phyloP scores from a whole-genome alignment of 2,888 invertebrate genomes.

The Hymenopus coronatus region DNA sequence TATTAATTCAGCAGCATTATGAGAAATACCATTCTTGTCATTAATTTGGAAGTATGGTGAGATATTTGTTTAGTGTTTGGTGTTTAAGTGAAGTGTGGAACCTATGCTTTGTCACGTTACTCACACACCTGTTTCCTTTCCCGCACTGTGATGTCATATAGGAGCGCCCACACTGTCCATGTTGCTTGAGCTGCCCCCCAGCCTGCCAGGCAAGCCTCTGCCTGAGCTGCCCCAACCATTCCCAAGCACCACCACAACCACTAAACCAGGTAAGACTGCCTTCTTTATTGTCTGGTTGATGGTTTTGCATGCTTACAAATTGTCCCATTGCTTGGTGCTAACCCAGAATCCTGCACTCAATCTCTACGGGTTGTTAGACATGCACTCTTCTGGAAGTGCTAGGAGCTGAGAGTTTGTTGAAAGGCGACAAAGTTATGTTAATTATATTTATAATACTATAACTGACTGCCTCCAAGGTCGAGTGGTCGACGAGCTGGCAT shows the following conservation, averaged over 20 bases:
- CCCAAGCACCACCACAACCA: not conserved
- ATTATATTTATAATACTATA: too few relatives aligned
- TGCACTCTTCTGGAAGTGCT: too few relatives aligned
- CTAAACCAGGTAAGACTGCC: slow-evolving; percentile 3
- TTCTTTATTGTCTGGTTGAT: not conserved
- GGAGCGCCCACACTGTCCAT: slow-evolving; percentile 74
- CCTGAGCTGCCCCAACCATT: slow-evolving; percentile 38
- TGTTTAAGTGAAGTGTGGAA: not conserved
- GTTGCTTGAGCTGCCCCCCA: slow-evolving; percentile 59
- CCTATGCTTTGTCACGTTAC: not conserved
- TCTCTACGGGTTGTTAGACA: too few relatives aligned
- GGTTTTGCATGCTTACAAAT: not conserved
- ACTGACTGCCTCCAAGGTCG: too few relatives aligned
- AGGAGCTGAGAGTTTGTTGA: too few relatives aligned
- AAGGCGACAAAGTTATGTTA: too few relatives aligned
- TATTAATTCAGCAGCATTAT: too few relatives aligned
- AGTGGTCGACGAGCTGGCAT: too few relatives aligned
- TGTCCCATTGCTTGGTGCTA: not conserved
- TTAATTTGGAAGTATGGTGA: not conserved
- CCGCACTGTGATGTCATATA: slow-evolving; percentile 38
- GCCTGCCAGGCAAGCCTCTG: slow-evolving; percentile 46
- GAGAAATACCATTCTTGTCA: not conserved
- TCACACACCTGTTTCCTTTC: slow-evolving; percentile 20
- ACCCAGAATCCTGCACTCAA: too few relatives aligned
- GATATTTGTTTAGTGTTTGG: not conserved